Evolutionary conservation across 1,140 invertebrate species (phyloP), one percentile per base, ranked within the genome.

Genomic region (Musca domestica): DNA sequence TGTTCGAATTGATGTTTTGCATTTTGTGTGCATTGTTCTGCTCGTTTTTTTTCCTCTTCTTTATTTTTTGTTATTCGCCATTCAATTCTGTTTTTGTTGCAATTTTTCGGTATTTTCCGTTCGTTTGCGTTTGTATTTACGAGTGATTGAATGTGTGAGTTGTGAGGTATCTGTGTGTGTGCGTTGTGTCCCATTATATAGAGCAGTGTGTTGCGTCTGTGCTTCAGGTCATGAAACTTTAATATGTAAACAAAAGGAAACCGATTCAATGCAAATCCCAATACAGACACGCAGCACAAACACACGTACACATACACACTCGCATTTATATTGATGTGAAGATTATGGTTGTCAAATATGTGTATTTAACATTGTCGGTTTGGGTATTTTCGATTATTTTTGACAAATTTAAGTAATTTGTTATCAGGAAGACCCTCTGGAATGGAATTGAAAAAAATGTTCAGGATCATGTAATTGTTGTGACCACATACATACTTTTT

Each of bases 151-250:
- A 54, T 54, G 52, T 54, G 22, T 23, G 1, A 0, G 15, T 10
- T n/a, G n/a, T n/a, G n/a, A n/a, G n/a, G 52, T 3, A 25, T 51
- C 4, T 20, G 48, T 20, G 7, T 51, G 22, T 54, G 22, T 23
- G 14, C 10, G 5, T 25, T 52, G 49, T 20, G n/a, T 52, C 20
- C n/a, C 2, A 23, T 30, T 58, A 58, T 58, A 17, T 58, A 30
- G 54, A 58, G 54, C 54, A 58, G 54, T 58, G 54, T 58, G 54
- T 58, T 58, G 54, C 54, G 25, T 58, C 25, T 30, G 25, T 34
- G 54, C 54, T 34, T 19, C 54, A 58, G 54, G 54, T 58, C 54
- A 58, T 58, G 54, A 58, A 58, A 58, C 54, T 58, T 58, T 58
- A 58, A 58, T 58, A 22, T 58, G 25, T 58, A 58, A 58, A 58